Evolutionary conservation across 2,113 vertebrate species (phyloP), one percentile per base, ranked within the genome.

Genomic region (Nesogale talazaci): DNA sequence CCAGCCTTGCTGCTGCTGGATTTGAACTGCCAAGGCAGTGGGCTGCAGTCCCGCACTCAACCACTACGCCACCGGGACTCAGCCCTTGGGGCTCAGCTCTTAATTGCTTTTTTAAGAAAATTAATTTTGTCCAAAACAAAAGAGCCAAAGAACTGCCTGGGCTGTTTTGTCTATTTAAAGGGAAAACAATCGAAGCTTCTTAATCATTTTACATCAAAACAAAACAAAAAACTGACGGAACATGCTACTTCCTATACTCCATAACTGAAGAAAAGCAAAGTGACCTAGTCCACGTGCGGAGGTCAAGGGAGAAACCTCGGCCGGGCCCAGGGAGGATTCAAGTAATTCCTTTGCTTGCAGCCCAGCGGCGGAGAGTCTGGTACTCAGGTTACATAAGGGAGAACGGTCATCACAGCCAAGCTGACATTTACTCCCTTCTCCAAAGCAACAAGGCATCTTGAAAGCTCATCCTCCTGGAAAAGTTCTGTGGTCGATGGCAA

Each of bases 391-490:
- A 94, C 97, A 95, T 83, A 94, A 95, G 90, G 91, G 93, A 96
- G 90, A 90, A 89, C 75, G 79, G n/a, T 94, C 98, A 98, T 78
- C 83, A 87, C 63, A 69, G 29, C 15, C 84, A n/a, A 87, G 92
- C 1, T 85, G 95, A 87, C 94, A 93, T 80, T 72, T 22, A 74
- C 70, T 95, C 94, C 91, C 94, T 96, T 94, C 97, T 96, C 91
- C 70, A 96, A 95, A 97, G 95, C 94, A 96, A 97, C 96, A 97
- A 97, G 97, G 97, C 97, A 96, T 95, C 97, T 95, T 91, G 94
- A 97, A 95, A 96, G 75, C 78, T 91, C 90, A 95, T 80, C 81
- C 88, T 97, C 89, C 80, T 86, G 46, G 94, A 92, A 77, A 95
- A 95, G 94, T 92, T 94, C 80, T 89, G 52, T 61, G 40, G 86